phyloP scores from a whole-genome alignment of 2,888 invertebrate genomes.

The Agrilus mali region DNA sequence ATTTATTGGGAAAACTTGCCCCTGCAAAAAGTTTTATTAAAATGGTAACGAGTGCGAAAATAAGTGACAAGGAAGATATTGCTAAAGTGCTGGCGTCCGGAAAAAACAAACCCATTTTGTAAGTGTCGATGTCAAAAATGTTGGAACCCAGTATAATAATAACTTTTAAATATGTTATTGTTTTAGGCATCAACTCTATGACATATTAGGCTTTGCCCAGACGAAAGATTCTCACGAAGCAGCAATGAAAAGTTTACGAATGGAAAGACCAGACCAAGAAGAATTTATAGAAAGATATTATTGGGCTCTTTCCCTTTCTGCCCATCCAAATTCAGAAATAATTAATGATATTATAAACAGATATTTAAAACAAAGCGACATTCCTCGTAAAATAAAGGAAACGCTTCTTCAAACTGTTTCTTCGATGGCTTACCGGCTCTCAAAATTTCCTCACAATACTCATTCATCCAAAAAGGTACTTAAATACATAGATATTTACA shows the following conservation, averaged over 20 bases:
- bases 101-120: conserved; percentile 43
- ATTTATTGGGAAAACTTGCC: conserved; percentile 47
- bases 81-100: conserved; percentile 42
- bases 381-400: conserved; percentile 49
- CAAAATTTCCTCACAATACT: conserved; percentile 17
- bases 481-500: background rate
- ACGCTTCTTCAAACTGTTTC: conserved; percentile 53
- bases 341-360: conserved; percentile 36
- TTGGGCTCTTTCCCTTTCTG: conserved; percentile 56
- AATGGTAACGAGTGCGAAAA: conserved; percentile 47
- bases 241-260: conserved; percentile 49
- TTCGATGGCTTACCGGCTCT: conserved; percentile 42
- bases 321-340: conserved; percentile 48
- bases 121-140: conserved; percentile 20
- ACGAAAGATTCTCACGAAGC: conserved; percentile 55
- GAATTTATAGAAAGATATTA: conserved; percentile 55
- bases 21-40: conserved; percentile 53
- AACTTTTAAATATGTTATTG: conserved; percentile 4
- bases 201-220: conserved; percentile 58
- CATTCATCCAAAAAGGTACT: background rate
- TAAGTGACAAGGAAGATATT: conserved; percentile 45
- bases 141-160: too few species aligned
- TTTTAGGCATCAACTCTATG: conserved; percentile 49
- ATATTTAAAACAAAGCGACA: conserved; percentile 35
- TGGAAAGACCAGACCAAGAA: conserved; percentile 36